Base-by-base conservation (phyloP, 2,797 vertebrate genomes). In the Microtus agrestis region DNA sequence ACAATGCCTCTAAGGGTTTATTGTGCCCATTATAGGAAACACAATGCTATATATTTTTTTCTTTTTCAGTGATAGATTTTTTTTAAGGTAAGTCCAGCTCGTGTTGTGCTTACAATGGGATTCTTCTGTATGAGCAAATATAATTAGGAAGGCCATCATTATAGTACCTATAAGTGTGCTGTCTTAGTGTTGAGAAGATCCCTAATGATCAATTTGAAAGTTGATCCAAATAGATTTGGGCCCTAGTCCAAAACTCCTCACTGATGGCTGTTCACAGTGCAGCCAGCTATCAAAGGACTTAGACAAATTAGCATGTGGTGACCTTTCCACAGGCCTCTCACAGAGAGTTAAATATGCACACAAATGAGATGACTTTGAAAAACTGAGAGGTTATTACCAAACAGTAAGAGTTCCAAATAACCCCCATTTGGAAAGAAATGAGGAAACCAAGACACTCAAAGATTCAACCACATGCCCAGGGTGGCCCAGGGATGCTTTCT, bases 371-470 rank as follows among this genome's bases (percentile, higher is more conserved):
- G 9, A 61, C 23, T 56, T 43, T 63, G 34, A 56, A 88, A 77
- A 95, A 93, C 56, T 31, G 56, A 46, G 13, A 87, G 87, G 43
- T 78, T 74, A n/a, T 61, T 76, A 87, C 46, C 74, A 95, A 84
- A 65, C 23, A 78, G 4, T 31, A 81, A 88, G 54, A 94, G 86
- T 82, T 76, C 37, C 84, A 63, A 79, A n/a, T 43, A 94, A 59
- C 12, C 15, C 34, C 54, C 85, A 37, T 86, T 27, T 71, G n/a
- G 89, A 92, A 76, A 79, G 21, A 6, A 74, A 61, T 14, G 43
- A 90, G 46, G 78, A 87, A 96, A 88, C 13, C 48, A 63, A 37
- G 34, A 86, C 13, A 40, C 6, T 67, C 1, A 9, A n/a, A 95
- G 67, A 78, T 76, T 54, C 21, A 43, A 69, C 34, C 21, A 12